Base-by-base conservation (phyloP, 2,888 invertebrate genomes). In the Agonopterix heracliana region DNA sequence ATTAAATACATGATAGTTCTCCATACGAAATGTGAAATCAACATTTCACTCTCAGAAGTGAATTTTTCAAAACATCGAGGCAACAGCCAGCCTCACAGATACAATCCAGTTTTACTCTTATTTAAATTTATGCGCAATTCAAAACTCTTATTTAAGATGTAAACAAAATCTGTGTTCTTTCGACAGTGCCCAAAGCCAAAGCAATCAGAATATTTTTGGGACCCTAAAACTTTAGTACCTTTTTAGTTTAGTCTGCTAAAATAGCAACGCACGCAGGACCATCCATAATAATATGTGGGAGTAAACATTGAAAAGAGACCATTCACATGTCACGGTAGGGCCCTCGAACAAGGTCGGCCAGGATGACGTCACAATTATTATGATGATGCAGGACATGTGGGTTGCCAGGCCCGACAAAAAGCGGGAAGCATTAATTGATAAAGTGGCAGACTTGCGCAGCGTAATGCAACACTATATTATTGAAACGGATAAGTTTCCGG, bases 361-460 rank as follows among this genome's bases (percentile, higher is more conserved):
- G 1, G 57, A 53, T 85, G 84, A 85, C 84, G 83, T 85, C 82
- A 85, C 65, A 57, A 56, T 63, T 71, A 67, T 67, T 70, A 71
- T 71, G 75, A 71, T 78, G 74, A 69, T 73, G 71, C 70, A 73
- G 81, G 78, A 76, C 78, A 81, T 74, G 68, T 73, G 77, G 75
- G 72, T 64, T 64, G 69, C 56, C 57, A 64, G 61, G 54, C 48
- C 49, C 58, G 52, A 62, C 61, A 59, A 56, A 57, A 54, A 63
- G 64, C 68, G 73, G 81, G 76, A 76, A 68, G 71, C 66, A 54
- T 57, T 71, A 83, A 85, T 82, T 83, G 82, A 78, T 78, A 76
- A 81, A 83, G 78, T 80, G 74, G 71, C 59, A 54, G 57, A 63
- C 64, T 53, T 47, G 54, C 54, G 51, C 55, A 56, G 53, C 52